Evolutionary conservation across 2,888 invertebrate species (phyloP).

Genomic region (Thecocarcelia acutangulata): DNA sequence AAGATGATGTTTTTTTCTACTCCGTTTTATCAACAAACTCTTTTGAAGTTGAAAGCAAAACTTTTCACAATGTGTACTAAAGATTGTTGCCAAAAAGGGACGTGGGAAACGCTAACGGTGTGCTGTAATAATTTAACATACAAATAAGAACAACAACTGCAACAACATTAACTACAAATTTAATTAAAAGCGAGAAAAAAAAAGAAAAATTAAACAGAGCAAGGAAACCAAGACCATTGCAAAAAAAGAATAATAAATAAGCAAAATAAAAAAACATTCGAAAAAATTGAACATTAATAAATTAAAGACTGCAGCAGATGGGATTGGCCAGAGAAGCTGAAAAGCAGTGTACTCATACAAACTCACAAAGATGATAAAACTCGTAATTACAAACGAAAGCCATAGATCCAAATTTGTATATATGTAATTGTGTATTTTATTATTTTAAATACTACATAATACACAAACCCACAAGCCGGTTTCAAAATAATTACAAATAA

Average conservation of each 20-base stretch:
- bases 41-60: conserved; percentile 24
- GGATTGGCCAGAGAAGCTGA: neutral
- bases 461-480: no score
- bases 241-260: conserved; percentile 29
- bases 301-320: neutral
- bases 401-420: no score
- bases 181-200: conserved; percentile 39
- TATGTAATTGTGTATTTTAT: no score
- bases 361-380: no score
- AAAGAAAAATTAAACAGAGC: conserved; percentile 48
- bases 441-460: no score
- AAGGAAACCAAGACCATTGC: conserved; percentile 44
- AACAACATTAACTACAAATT: conserved; percentile 13
- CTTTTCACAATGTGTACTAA: conserved; percentile 15
- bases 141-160: conserved; percentile 26
- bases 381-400: no score
- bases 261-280: neutral
- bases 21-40: neutral
- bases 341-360: no score
- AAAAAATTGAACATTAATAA: conserved; percentile 4
- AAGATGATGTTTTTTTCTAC: neutral
- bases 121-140: conserved; percentile 26
- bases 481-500: no score
- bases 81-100: neutral
- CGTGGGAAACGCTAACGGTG: conserved; percentile 26